These are phyloP conservation scores for Leptobrachium leishanense DNA, from an alignment of 2,113 vertebrate genomes.

Conservation along the genomic window DNA sequence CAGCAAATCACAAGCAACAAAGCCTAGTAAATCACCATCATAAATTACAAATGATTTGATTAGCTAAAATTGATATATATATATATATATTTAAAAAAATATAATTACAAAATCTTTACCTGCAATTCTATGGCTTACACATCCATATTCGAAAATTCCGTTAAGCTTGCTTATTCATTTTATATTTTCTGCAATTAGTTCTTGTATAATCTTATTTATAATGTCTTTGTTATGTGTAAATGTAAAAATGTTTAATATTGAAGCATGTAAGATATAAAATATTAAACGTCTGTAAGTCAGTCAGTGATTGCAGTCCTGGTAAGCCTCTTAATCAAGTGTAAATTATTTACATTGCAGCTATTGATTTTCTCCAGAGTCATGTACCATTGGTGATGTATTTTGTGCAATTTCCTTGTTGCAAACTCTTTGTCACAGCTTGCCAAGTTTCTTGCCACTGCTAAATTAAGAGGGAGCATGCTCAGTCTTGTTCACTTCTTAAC, in stretches of 20 bases:
- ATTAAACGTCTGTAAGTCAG: not conserved
- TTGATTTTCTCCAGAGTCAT: constrained; percentile 3
- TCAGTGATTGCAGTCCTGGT: not conserved
- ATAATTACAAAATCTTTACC: too few species aligned
- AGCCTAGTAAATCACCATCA: too few species aligned
- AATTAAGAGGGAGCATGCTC: not conserved
- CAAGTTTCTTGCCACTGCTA: not conserved
- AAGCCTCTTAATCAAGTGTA: not conserved
- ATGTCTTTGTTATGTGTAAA: not conserved
- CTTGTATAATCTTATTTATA: too few species aligned
- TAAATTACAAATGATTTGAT: too few species aligned
- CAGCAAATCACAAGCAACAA: too few species aligned
- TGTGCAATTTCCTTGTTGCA: not conserved
- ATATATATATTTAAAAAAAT: too few species aligned
- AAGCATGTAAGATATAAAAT: not conserved
- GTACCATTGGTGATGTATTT: not conserved
- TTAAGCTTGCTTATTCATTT: too few species aligned
- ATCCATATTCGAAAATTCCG: too few species aligned
- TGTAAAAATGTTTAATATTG: too few species aligned
- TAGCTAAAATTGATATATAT: too few species aligned
- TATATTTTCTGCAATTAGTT: too few species aligned
- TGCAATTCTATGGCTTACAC: too few species aligned
- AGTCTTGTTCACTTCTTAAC: not conserved
- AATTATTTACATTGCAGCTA: not conserved
- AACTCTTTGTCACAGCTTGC: constrained; percentile 2